Evolutionary conservation across 2,888 invertebrate genomes (phyloP), one percentile per base, ranked within the genome.

Genomic region (Aleiodes testaceus): DNA sequence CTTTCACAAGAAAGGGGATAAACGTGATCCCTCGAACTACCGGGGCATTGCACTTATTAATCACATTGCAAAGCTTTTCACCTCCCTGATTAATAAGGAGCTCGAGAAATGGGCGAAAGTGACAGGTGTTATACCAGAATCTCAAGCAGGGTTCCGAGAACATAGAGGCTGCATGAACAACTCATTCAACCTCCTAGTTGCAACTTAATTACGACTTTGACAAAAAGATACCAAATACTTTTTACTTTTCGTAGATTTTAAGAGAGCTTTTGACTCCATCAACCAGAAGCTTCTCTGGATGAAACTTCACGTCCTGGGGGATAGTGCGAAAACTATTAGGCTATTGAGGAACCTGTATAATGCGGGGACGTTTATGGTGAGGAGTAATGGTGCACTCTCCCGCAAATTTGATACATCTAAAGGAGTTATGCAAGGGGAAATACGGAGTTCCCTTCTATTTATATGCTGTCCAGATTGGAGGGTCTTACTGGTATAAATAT

Each of bases 21-120:
- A 18, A 26, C 3, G 22, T 9, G 55, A 74, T 5, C 76, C 77
- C 12, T 22, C 36, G 2, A 78, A 78, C 47, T 79, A 79, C 66
- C 14, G 79, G 45, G 78, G 76, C 1, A 79, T 79, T 6, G 69
- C 77, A 2, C 71, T 79, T 6, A 50, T 74, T 7, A 76, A 74
- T 20, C 71, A 63, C 36, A 42, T 72, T 2, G 64, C 70, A n/a
- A 79, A 79, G 69, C 12, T 79, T 1, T 76, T 75, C 20, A 79
- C 78, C 1, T 20, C 30, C 11, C 63, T 78, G 0, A 14, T 79
- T 5, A 30, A 66, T 2, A 18, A 53, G 7, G 59, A 78, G 16
- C 30, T 79, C 6, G 14, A 49, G 1, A 14, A 1, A 3, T 79
- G 78, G 77, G 66, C 70, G 16, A 70, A 74, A 4, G 11, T 49